Percentiles rank a stretch among this genome's conserved stretches.
These are phyloP conservation scores for Deladenus siricidicola DNA, from an alignment of 2,888 invertebrate genomes.

Conservation along the genomic window DNA sequence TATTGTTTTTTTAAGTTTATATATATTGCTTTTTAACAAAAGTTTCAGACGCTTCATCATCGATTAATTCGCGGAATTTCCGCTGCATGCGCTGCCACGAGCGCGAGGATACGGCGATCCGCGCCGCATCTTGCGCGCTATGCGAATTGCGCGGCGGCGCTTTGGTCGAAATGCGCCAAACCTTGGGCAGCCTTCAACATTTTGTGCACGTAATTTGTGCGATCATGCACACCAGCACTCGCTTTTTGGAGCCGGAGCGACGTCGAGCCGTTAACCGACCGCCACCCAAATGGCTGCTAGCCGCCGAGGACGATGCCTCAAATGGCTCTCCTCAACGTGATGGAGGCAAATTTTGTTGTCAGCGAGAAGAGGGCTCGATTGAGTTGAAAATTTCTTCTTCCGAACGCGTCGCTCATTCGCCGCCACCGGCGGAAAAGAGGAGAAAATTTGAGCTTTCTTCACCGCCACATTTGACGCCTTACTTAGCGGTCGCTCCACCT, in stretches of 20 bases:
- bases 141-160: constrained; percentile 46
- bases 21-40: no score
- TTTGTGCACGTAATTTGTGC: constrained; percentile 40
- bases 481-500: no score
- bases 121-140: constrained; percentile 31
- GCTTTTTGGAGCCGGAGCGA: constrained; percentile 8
- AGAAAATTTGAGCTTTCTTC: no score
- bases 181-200: background rate
- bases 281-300: constrained; percentile 10
- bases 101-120: constrained; percentile 27
- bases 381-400: background rate
- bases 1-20: no score
- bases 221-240: constrained; percentile 12
- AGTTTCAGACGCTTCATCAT: background rate
- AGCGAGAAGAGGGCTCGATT: no score
- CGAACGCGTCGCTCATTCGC: background rate
- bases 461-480: no score
- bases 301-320: background rate
- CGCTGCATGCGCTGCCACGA: constrained; percentile 34
- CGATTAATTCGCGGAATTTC: constrained; percentile 18
- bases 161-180: constrained; percentile 14
- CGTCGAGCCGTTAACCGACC: constrained; percentile 2
- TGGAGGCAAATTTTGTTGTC: no score
- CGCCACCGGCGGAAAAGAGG: background rate
- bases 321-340: background rate